phyloP scores from a whole-genome alignment of 2,888 invertebrate species.

The Scelioninae gen. 2 region DNA sequence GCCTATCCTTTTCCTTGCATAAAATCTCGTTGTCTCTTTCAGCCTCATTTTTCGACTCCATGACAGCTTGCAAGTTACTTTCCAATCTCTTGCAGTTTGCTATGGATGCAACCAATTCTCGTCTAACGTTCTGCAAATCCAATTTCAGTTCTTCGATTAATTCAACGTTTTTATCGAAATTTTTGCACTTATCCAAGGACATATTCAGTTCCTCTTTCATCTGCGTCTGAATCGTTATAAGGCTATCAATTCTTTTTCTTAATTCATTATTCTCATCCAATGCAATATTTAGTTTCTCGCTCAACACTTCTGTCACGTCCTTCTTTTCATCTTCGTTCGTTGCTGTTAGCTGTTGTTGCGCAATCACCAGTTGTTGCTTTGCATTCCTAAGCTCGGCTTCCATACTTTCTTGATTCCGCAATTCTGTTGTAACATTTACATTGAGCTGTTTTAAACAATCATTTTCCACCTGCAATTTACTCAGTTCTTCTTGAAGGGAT shows the following conservation, averaged over 20 bases:
- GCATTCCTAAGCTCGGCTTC: constrained; percentile 77
- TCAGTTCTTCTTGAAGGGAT: constrained; percentile 73
- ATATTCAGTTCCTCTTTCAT: constrained; percentile 64
- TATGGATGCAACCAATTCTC: constrained; percentile 70
- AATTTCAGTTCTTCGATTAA: constrained; percentile 66
- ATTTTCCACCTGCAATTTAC: constrained; percentile 74
- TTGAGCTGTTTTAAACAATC: constrained; percentile 64
- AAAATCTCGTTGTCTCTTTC: constrained; percentile 67
- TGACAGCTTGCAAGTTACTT: constrained; percentile 74
- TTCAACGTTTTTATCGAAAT: constrained; percentile 65
- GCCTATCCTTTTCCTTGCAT: constrained; percentile 65
- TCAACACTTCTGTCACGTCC: constrained; percentile 53
- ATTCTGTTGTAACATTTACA: constrained; percentile 65
- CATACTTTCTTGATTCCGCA: constrained; percentile 77
- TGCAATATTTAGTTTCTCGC: constrained; percentile 61
- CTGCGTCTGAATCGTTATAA: constrained; percentile 67
- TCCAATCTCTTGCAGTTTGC: constrained; percentile 75
- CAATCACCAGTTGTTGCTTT: constrained; percentile 76
- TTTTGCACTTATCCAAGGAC: constrained; percentile 65
- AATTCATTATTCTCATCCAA: constrained; percentile 71
- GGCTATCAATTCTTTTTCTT: constrained; percentile 72
- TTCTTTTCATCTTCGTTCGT: constrained; percentile 58
- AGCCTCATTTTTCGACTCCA: constrained; percentile 75
- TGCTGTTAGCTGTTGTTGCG: constrained; percentile 72
- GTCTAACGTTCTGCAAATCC: constrained; percentile 69